Conservation (phyloP, 37 sponge, comb jelly and placozoan species). For the Tethya wilhelma region DNA sequence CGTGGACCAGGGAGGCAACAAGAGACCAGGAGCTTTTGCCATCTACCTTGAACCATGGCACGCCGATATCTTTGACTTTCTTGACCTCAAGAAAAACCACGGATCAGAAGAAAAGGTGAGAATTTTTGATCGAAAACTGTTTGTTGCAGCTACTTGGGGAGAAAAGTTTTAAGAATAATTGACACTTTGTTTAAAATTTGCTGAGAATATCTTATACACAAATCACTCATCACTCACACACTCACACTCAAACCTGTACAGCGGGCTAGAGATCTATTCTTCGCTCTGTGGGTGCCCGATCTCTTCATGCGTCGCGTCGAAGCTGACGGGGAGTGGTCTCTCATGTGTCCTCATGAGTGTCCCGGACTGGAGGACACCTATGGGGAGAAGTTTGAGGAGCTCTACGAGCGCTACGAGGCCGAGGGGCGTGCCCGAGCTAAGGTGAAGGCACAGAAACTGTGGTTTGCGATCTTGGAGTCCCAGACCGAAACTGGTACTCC, state of each 20-base stretch:
- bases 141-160: background rate
- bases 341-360: conserved; percentile 98
- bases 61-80: conserved; percentile 93
- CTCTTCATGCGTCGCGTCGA: conserved; percentile 98
- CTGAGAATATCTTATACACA: too few relatives aligned
- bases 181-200: too few relatives aligned
- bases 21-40: conserved; percentile 99
- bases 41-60: conserved; percentile 99
- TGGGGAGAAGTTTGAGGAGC: conserved; percentile 95
- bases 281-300: conserved; percentile 97
- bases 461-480: conserved; percentile 98
- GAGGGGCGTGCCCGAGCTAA: conserved; percentile 75
- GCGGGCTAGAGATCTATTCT: conserved; percentile 96
- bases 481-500: conserved; percentile 99
- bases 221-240: background rate
- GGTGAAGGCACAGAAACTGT: conserved; percentile 96
- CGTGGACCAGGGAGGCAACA: conserved; percentile 99
- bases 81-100: conserved; percentile 97
- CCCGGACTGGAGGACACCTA: conserved; percentile 92
- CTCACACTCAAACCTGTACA: conserved; percentile 10
- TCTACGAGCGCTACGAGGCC: conserved; percentile 90
- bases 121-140: background rate
- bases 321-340: conserved; percentile 85
- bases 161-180: background rate
- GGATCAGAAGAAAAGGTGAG: conserved; percentile 93